Conservation (phyloP, 2,797 vertebrate species). For the Myotis planiceps region DNA sequence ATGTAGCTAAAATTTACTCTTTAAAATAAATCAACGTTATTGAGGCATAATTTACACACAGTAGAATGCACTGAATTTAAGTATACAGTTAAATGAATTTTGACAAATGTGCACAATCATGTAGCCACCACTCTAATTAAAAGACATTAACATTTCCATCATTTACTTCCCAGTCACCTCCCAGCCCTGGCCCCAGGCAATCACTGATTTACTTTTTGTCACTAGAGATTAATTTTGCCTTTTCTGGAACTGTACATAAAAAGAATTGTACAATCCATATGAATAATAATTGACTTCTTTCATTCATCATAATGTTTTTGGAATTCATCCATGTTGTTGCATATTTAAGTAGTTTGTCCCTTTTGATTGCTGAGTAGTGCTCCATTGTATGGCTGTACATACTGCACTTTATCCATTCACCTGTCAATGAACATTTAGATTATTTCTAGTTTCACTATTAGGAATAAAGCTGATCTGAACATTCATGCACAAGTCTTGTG, state of each 20-base stretch:
- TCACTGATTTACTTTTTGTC: slow-evolving; percentile 6
- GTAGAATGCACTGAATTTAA: neutral
- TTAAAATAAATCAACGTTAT: neutral
- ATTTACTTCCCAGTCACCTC: neutral
- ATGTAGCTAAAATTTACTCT: neutral
- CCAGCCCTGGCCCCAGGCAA: neutral
- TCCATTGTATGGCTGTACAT: neutral
- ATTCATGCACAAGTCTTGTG: neutral
- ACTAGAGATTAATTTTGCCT: neutral
- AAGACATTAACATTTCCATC: neutral
- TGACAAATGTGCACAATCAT: neutral
- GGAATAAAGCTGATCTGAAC: neutral
- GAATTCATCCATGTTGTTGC: neutral
- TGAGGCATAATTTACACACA: neutral
- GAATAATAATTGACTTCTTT: neutral
- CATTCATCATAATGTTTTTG: neutral
- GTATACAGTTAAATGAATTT: neutral
- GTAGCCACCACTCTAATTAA: neutral
- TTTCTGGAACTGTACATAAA: neutral
- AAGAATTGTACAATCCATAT: neutral
- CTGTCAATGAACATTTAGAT: neutral
- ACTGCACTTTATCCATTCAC: neutral
- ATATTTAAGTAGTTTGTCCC: neutral
- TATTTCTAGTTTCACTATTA: neutral
- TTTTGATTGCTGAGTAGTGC: neutral